A percentile compares a stretch with the other conserved stretches of the same genome.
phyloP scores from a whole-genome alignment of 2,113 vertebrate genomes.

The Otocyon megalotis region DNA sequence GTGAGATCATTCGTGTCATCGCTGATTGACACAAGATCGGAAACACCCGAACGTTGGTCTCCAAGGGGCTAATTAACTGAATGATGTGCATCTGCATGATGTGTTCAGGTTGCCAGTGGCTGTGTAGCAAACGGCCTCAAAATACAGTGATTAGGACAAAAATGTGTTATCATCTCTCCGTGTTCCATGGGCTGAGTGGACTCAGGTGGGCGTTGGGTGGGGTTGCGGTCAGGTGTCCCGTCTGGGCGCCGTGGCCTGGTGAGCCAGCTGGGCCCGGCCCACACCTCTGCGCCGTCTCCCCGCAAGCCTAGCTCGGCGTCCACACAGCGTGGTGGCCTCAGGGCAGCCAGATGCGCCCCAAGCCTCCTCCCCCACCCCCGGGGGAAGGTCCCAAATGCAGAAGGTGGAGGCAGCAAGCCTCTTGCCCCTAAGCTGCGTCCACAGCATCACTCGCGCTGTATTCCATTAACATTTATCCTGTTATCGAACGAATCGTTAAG shows the following conservation, averaged over 20 bases:
- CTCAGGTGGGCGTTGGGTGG: background rate
- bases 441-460: background rate
- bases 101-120: background rate
- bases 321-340: background rate
- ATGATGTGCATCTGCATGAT: background rate
- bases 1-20: background rate
- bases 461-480: background rate
- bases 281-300: background rate
- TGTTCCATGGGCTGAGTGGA: too few species aligned
- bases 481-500: background rate
- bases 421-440: background rate
- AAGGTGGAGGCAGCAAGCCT: background rate
- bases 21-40: background rate
- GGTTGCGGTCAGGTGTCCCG: background rate
- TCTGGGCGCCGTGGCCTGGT: too few species aligned
- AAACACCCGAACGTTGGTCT: background rate
- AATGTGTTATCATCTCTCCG: background rate
- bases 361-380: background rate
- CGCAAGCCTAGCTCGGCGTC: background rate
- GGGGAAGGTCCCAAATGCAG: background rate
- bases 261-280: too few species aligned
- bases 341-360: background rate
- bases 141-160: background rate
- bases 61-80: background rate
- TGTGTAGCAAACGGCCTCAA: background rate